phyloP scores from a whole-genome alignment of 2,888 invertebrate species.

The Ligdia adustata region DNA sequence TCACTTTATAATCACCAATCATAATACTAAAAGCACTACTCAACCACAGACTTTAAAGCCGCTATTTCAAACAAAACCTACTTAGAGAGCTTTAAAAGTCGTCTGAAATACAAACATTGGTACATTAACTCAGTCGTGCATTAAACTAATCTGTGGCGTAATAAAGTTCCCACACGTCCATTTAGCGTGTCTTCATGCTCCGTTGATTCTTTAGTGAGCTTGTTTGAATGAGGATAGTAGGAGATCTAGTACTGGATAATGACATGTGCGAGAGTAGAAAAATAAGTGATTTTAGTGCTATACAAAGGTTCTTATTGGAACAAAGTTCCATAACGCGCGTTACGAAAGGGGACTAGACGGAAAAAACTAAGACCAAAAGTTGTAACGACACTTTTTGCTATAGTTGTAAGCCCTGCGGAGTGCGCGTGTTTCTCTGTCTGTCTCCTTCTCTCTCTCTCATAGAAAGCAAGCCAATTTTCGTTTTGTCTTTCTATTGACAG shows the following conservation, averaged over 20 bases:
- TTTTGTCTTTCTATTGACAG: no score
- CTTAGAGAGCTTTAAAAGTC: constrained; percentile 4
- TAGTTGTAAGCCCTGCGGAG: no score
- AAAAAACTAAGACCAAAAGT: no score
- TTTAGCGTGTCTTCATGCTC: constrained; percentile 34
- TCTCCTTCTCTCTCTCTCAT: no score
- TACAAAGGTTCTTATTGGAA: no score
- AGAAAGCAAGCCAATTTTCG: no score
- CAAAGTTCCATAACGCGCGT: no score
- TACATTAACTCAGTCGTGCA: constrained; percentile 11
- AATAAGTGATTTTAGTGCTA: no score
- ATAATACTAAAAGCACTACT: not conserved
- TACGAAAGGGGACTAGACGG: no score
- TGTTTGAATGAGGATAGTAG: constrained; percentile 13
- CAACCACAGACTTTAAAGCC: not conserved
- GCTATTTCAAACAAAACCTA: not conserved
- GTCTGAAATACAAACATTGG: constrained; percentile 16
- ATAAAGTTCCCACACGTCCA: constrained; percentile 35
- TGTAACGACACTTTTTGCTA: no score
- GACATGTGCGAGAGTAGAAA: no score
- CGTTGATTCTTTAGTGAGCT: constrained; percentile 24
- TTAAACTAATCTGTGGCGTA: constrained; percentile 29
- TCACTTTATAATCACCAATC: not conserved
- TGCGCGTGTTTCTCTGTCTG: no score
- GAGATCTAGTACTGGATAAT: constrained; percentile 4